phyloP scores from a whole-genome alignment of 2,888 invertebrate species.

The Trachelus iudaicus region DNA sequence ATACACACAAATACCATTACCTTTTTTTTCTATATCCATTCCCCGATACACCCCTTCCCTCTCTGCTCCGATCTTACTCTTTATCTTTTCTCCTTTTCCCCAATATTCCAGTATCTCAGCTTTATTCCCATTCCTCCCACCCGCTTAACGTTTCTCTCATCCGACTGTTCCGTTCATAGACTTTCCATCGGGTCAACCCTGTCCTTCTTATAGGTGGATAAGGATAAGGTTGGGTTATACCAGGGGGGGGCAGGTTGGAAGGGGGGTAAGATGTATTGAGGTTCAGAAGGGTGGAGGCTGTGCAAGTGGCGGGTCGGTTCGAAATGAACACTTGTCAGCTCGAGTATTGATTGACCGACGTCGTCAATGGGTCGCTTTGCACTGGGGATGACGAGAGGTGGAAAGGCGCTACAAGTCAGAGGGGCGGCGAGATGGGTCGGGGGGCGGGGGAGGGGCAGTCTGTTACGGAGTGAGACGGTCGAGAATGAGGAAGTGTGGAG shows the following conservation, averaged over 20 bases:
- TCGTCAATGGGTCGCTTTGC: conserved; percentile 42
- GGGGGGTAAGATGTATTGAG: background rate
- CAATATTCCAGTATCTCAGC: background rate
- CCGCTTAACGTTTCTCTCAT: background rate
- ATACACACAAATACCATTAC: background rate
- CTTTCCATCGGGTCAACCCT: background rate
- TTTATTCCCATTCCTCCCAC: background rate
- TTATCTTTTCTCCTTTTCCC: background rate
- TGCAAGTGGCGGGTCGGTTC: background rate
- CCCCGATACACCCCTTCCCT: background rate
- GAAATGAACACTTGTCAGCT: background rate
- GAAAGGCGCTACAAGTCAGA: conserved; percentile 12
- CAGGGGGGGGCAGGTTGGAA: no score
- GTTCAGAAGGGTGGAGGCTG: background rate
- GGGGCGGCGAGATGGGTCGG: background rate
- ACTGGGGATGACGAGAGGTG: conserved; percentile 2
- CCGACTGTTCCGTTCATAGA: background rate
- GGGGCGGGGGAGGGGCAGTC: background rate
- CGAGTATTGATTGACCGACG: conserved; percentile 40
- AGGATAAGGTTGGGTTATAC: background rate
- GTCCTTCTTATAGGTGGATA: background rate
- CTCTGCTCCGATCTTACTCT: background rate
- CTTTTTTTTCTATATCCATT: background rate
- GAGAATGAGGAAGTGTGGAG: background rate
- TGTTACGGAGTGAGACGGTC: background rate